Evolutionary conservation across 2,888 invertebrate genomes (phyloP), one percentile per base, ranked within the genome.

Genomic region (Thymelicus lineola): DNA sequence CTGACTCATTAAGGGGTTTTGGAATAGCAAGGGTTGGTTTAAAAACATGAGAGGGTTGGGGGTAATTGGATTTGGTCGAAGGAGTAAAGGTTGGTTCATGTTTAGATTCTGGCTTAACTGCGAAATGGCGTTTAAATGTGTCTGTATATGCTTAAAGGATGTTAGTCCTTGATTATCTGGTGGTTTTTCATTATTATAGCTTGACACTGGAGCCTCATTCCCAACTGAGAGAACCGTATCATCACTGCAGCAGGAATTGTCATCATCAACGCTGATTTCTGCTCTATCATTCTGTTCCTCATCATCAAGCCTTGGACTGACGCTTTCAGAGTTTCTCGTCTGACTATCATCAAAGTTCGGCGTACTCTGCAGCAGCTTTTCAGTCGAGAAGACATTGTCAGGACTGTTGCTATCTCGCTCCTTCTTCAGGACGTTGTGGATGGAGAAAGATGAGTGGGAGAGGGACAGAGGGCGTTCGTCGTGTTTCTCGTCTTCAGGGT

Each of bases 151-250:
- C 79, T 95, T 95, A 74, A 95, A 95, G 0, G 95, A 94, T 0
- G 95, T 91, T n/a, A 94, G 79, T 0, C 88, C 88, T 74, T 87
- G 91, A 0, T 83, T 79, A 14, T 86, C 78, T 36, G 86, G 82
- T 2, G 83, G 79, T 50, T 88, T 86, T 4, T 86, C 86, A 14
- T 75, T 75, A n/a, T 75, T 74, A 38, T 82, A 89, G 48, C 78
- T 84, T 2, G 94, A 92, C 7, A 95, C 90, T 28, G 95, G 94
- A 1, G 95, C 95, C 78, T 97, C 97, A 82, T 97, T 97, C 7
- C 97, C 97, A 74, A 97, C 97, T 76, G 97, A 97, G 45, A 97
- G 83, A 5, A 97, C 97, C 57, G 97, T 97, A 80, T 97, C 97
- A 79, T 97, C 97, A 77, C 96, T 96, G 76, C 96, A 95, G 75